Evolutionary conservation across 2,797 vertebrate species (phyloP), one percentile per base, ranked within the genome.

Genomic region (Aeoliscus strigatus): DNA sequence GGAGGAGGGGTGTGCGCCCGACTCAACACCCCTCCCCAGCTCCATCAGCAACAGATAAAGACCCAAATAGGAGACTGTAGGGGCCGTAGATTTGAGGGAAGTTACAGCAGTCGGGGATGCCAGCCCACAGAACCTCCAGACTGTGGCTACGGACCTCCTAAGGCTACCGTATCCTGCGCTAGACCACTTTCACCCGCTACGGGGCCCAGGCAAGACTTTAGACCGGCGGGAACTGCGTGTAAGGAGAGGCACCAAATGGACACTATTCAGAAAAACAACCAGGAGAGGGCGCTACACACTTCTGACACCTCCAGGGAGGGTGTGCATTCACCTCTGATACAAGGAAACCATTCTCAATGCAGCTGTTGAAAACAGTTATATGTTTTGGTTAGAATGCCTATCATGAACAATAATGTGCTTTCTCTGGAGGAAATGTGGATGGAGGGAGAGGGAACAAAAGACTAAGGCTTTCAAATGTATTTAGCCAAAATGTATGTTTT

Each of bases 201-300:
- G 83, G 83, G 85, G 86, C 85, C 85, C 86, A 92, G 92, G 91
- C 92, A 93, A 92, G 92, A 92, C 90, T 89, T 93, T 93, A 94
- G 90, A 94, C 89, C 83, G 86, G 90, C 91, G 90, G 91, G 86
- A 92, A 93, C 90, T 92, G 92, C 88, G 91, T 90, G 91, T 89
- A 86, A 88, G 92, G 91, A 93, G 89, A 93, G 91, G 91, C 90
- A 93, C 92, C 92, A 93, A 88, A 91, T 89, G 88, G 86, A 92
- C 90, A 93, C 87, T 88, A 93, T 92, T 93, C 89, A 94, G 90
- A 91, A 88, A 92, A 88, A 92, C 88, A 92, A 87, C 88, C 91
- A 94, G 89, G 65, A 92, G 89, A 92, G 83, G 87, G 83, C 77
- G 86, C 86, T 86, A 86, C 71, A 88, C 79, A 90, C 87, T 86